Percentiles rank a stretch among this genome's conserved stretches.
Conservation (phyloP, 2,113 vertebrate genomes). For the Sclerurus mexicanus region DNA sequence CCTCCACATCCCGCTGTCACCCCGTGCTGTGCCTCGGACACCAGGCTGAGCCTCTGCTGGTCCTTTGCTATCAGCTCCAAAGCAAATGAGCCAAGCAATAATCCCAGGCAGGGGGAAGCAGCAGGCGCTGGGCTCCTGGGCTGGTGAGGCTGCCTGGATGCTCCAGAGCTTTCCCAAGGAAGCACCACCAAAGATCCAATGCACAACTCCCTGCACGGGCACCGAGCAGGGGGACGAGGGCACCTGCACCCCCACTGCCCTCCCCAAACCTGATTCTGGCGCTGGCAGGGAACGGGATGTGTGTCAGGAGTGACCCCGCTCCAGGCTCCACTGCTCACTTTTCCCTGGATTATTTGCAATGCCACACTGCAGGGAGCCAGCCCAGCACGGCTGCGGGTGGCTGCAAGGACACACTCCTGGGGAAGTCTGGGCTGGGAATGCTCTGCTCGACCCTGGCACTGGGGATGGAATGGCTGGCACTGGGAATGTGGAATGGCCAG, state of each 20-base stretch:
- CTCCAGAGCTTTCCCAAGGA: rapidly evolving
- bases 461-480: too few relatives aligned
- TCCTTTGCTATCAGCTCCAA: too few relatives aligned
- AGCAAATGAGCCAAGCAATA: not conserved
- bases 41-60: not conserved
- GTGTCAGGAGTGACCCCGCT: not conserved
- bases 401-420: too few relatives aligned
- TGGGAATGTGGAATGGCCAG: too few relatives aligned
- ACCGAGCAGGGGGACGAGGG: rapidly evolving
- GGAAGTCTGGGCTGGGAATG: not conserved
- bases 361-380: not conserved
- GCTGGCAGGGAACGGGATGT: rapidly evolving
- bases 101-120: rapidly evolving
- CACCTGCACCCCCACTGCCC: not conserved
- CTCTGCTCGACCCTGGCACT: too few relatives aligned
- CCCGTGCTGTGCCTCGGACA: not conserved
- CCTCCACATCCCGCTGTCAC: not conserved
- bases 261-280: not conserved
- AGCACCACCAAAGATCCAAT: rapidly evolving
- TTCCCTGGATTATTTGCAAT: rapidly evolving
- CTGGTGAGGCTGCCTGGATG: rapidly evolving
- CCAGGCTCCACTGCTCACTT: rapidly evolving
- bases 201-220: not conserved
- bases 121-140: not conserved
- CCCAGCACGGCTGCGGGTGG: rapidly evolving